A percentile compares a stretch with the other conserved stretches of the same genome.
These are phyloP conservation scores for Anoplolepis gracilipes DNA, from an alignment of 1,140 invertebrate genomes.

Conservation along the genomic window DNA sequence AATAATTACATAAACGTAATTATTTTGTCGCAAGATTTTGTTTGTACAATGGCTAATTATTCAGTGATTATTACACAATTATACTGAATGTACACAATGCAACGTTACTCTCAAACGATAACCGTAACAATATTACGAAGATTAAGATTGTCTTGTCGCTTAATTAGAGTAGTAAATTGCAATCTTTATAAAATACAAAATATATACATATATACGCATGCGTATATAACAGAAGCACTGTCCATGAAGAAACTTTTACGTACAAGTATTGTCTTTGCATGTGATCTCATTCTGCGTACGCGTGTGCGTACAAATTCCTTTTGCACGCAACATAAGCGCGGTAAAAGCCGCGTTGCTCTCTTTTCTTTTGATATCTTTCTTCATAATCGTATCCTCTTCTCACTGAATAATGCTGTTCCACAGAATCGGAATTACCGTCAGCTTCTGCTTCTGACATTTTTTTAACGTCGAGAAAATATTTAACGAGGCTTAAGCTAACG, in stretches of 20 bases:
- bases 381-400: not conserved
- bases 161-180: constrained; percentile 13
- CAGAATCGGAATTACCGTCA: not conserved
- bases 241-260: not conserved
- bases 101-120: not conserved
- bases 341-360: not conserved
- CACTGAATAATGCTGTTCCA: not conserved
- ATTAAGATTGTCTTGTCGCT: not conserved
- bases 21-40: constrained; percentile 2
- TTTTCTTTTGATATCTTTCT: not conserved
- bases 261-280: not conserved
- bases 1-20: not conserved
- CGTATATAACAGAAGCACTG: not conserved
- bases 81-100: not conserved
- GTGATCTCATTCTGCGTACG: not conserved
- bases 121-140: not conserved
- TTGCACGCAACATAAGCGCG: not conserved
- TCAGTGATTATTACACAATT: not conserved
- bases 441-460: not conserved
- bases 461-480: not conserved
- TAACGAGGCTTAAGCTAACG: not conserved
- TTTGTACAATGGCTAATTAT: not conserved
- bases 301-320: not conserved
- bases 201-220: too few relatives aligned
- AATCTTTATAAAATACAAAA: not conserved